These are phyloP conservation scores for Corythornis leucogaster DNA, from an alignment of 2,797 vertebrate genomes.

Conservation along the genomic window DNA sequence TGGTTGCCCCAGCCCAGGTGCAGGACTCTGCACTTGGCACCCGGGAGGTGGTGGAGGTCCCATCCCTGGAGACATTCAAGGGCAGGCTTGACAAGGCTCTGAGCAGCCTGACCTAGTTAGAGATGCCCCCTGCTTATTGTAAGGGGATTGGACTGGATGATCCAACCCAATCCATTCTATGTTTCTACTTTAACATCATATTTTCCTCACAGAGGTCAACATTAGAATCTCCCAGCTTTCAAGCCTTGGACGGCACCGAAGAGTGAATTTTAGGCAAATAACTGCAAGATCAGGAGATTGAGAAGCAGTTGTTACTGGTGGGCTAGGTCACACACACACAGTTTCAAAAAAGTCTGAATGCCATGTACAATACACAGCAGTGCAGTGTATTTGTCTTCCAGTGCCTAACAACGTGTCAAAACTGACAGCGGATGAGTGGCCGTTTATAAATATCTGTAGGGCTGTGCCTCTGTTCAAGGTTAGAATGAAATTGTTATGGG, in stretches of 20 bases:
- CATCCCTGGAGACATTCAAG: too few relatives aligned
- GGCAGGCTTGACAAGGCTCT: too few relatives aligned
- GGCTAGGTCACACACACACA: background rate
- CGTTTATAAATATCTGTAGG: background rate
- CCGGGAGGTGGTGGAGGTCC: too few relatives aligned
- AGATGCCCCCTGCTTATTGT: too few relatives aligned
- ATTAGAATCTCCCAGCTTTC: background rate
- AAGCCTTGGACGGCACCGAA: background rate
- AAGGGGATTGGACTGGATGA: too few relatives aligned
- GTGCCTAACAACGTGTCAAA: background rate
- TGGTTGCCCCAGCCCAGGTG: too few relatives aligned
- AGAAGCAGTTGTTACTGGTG: background rate
- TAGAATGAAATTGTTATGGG: background rate
- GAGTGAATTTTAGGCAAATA: background rate
- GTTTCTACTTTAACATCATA: background rate
- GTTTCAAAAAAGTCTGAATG: background rate
- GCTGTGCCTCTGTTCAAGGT: background rate
- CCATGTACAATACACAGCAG: background rate
- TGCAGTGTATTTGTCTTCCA: background rate
- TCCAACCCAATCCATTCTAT: too few relatives aligned
- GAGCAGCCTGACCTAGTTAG: too few relatives aligned
- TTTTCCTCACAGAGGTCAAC: background rate
- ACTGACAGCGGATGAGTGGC: background rate
- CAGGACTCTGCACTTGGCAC: too few relatives aligned
- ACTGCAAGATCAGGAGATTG: background rate